These are phyloP conservation scores for Mesoclemmys tuberculata DNA, from an alignment of 2,113 vertebrate species.

Conservation along the genomic window DNA sequence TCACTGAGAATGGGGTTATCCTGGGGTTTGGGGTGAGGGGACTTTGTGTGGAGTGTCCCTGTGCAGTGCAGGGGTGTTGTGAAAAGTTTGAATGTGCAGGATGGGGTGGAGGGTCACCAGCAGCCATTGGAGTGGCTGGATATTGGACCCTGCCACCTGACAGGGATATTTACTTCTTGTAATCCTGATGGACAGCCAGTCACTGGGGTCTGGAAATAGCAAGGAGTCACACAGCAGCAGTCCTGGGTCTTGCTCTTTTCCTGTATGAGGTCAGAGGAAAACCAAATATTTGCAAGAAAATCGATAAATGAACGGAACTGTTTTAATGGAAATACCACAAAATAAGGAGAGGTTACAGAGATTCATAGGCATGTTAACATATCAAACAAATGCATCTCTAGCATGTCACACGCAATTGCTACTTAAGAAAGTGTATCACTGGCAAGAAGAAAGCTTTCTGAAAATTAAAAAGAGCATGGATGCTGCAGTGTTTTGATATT, in stretches of 20 bases:
- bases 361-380: not conserved
- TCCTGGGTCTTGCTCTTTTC: not conserved
- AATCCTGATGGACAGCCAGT: not conserved
- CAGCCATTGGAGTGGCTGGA: not conserved
- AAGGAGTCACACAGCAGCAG: not conserved
- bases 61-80: not conserved
- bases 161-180: not conserved
- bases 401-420: not conserved
- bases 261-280: not conserved
- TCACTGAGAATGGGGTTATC: not conserved
- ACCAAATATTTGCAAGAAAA: not conserved
- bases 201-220: not conserved
- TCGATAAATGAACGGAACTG: not conserved
- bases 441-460: not conserved
- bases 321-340: not conserved
- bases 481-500: not conserved
- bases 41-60: constrained; percentile 54
- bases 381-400: not conserved
- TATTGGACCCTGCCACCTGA: not conserved
- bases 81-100: not conserved
- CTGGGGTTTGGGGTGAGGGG: not conserved
- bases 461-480: not conserved
- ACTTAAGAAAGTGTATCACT: not conserved
- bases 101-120: not conserved
- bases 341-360: not conserved